Evolutionary conservation across 2,888 invertebrate species (phyloP).

Genomic region (Synanthedon vespiformis): DNA sequence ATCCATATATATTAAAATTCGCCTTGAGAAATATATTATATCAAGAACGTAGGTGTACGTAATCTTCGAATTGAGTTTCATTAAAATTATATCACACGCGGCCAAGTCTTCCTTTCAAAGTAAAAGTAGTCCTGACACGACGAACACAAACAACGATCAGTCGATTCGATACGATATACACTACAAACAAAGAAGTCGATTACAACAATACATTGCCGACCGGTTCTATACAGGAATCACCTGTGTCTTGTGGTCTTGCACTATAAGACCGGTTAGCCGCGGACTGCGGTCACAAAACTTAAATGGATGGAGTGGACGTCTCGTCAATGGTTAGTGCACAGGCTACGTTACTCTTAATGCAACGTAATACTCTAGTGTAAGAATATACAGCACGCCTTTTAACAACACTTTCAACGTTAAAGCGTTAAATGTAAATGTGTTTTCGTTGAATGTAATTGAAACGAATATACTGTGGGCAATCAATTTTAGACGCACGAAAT

Average conservation of each 20-base stretch:
- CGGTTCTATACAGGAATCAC: conserved; percentile 46
- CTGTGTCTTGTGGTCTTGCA: conserved; percentile 27
- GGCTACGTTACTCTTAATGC: too few species aligned
- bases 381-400: too few species aligned
- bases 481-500: too few species aligned
- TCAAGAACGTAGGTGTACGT: too few species aligned
- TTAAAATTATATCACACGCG: background rate
- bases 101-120: conserved; percentile 8
- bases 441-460: too few species aligned
- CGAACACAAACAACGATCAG: conserved; percentile 1
- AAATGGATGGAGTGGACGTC: conserved; percentile 13
- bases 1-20: too few species aligned
- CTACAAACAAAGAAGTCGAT: conserved; percentile 20
- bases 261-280: conserved; percentile 36
- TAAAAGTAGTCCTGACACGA: conserved; percentile 32
- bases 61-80: too few species aligned
- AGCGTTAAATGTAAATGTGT: too few species aligned
- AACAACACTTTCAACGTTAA: too few species aligned
- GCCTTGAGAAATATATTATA: too few species aligned
- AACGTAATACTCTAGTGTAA: too few species aligned
- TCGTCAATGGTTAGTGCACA: background rate
- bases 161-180: conserved; percentile 15
- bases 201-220: conserved; percentile 41
- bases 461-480: too few species aligned
- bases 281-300: conserved; percentile 44